Percentiles rank a stretch among this genome's conserved stretches.
Evolutionary conservation across 2,113 vertebrate species (phyloP).

Genomic region (Mustela lutreola): DNA sequence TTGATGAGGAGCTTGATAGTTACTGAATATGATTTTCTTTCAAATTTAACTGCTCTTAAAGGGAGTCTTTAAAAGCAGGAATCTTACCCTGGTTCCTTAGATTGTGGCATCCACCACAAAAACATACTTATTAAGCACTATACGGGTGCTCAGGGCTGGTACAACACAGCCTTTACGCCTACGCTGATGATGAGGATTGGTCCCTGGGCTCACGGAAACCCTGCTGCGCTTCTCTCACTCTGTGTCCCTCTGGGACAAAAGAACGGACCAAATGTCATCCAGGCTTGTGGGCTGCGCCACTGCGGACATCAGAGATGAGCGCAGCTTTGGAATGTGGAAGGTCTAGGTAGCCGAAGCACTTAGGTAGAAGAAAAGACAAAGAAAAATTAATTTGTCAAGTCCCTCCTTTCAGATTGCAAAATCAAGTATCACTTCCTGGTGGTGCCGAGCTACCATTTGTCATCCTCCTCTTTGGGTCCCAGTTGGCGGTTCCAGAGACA

Average conservation of each 20-base stretch:
- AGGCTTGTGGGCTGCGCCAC: neutral
- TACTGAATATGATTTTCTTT: conserved; percentile 30
- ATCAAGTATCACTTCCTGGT: neutral
- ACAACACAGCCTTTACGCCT: neutral
- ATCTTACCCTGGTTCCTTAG: neutral
- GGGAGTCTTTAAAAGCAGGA: neutral
- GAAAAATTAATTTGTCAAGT: neutral
- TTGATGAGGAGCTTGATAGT: neutral
- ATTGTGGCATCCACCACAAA: neutral
- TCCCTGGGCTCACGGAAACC: neutral
- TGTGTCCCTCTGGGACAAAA: neutral
- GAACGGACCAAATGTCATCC: neutral
- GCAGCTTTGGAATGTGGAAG: neutral
- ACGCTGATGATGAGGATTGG: neutral
- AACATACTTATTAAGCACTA: neutral
- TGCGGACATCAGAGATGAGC: neutral
- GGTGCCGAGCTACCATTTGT: neutral
- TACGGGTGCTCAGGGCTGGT: neutral
- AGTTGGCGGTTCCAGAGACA: neutral
- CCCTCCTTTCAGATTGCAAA: neutral
- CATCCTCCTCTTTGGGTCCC: neutral
- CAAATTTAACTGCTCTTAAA: neutral
- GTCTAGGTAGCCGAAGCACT: neutral
- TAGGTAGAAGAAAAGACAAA: neutral
- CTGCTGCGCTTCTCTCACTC: neutral